A percentile compares a stretch with the other conserved stretches of the same genome.
phyloP scores from a whole-genome alignment of 2,113 vertebrate genomes.

The Perca schrenkii region DNA sequence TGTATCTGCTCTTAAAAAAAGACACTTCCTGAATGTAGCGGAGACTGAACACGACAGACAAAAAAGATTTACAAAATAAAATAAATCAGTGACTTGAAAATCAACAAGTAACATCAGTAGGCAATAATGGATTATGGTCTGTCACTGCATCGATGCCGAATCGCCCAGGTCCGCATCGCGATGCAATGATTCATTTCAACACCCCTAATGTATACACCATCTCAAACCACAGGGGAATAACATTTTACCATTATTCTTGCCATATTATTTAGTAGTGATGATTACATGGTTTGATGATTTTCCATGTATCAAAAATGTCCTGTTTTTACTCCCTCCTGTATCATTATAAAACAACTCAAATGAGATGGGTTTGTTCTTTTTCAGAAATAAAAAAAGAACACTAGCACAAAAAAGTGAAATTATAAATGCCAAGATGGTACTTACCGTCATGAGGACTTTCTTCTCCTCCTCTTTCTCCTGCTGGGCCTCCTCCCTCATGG shows the following conservation, averaged over 20 bases:
- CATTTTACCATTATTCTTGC: not conserved
- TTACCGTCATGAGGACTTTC: slow-evolving; percentile 88
- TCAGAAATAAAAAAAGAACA: not conserved
- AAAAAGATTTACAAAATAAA: too few relatives aligned
- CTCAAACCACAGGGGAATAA: not conserved
- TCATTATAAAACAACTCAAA: not conserved
- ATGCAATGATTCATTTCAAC: too few relatives aligned
- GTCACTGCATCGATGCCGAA: too few relatives aligned
- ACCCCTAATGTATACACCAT: not conserved
- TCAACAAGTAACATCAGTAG: too few relatives aligned
- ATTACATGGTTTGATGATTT: not conserved
- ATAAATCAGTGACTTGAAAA: too few relatives aligned
- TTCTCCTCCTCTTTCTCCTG: slow-evolving; percentile 90
- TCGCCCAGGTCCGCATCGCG: too few relatives aligned
- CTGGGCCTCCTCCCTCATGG: slow-evolving; percentile 88
- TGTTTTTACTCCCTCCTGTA: not conserved
- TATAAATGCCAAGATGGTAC: slow-evolving; percentile 16
- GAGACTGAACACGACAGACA: too few relatives aligned
- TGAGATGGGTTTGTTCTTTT: too few relatives aligned
- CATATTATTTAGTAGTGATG: not conserved
- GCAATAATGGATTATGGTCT: too few relatives aligned
- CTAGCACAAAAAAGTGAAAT: not conserved
- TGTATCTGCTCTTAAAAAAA: too few relatives aligned
- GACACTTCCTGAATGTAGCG: too few relatives aligned
- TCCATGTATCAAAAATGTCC: not conserved